Conservation (phyloP, 1,140 invertebrate species). For the Asobara japonica region DNA sequence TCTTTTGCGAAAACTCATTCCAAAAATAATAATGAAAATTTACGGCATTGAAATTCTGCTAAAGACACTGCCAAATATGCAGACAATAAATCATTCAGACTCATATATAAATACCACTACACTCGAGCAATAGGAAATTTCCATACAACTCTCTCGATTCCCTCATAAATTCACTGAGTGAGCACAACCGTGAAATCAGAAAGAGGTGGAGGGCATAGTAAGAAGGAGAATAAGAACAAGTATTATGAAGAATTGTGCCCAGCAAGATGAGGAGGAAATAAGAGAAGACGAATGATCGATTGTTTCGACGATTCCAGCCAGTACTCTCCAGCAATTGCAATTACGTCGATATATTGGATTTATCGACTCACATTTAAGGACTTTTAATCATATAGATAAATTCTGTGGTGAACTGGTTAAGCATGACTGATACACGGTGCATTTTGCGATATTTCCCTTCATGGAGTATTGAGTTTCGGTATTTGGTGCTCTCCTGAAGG, state of each 20-base stretch:
- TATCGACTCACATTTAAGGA: background rate
- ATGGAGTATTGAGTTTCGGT: no score
- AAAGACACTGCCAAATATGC: background rate
- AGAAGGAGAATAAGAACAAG: slow-evolving; percentile 21
- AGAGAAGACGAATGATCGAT: slow-evolving; percentile 23
- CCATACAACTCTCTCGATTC: slow-evolving; percentile 26
- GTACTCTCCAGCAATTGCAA: background rate
- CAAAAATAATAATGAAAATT: background rate
- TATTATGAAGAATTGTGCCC: background rate
- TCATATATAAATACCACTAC: slow-evolving; percentile 6
- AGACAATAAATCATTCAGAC: slow-evolving; percentile 4
- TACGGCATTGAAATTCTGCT: background rate
- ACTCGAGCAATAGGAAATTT: slow-evolving; percentile 22
- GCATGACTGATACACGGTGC: no score
- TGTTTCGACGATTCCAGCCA: slow-evolving; percentile 21
- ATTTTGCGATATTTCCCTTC: no score
- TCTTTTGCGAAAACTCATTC: no score
- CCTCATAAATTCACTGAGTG: slow-evolving; percentile 25
- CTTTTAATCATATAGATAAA: no score
- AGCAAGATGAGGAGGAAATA: slow-evolving; percentile 9
- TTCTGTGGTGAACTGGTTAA: no score
- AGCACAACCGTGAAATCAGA: slow-evolving; percentile 31
- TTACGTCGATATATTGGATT: background rate
- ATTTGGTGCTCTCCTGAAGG: no score
- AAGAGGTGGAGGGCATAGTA: slow-evolving; percentile 10